Evolutionary conservation across 1,140 invertebrate species (phyloP), one percentile per base, ranked within the genome.

Genomic region (Akabosia matsudoensis): DNA sequence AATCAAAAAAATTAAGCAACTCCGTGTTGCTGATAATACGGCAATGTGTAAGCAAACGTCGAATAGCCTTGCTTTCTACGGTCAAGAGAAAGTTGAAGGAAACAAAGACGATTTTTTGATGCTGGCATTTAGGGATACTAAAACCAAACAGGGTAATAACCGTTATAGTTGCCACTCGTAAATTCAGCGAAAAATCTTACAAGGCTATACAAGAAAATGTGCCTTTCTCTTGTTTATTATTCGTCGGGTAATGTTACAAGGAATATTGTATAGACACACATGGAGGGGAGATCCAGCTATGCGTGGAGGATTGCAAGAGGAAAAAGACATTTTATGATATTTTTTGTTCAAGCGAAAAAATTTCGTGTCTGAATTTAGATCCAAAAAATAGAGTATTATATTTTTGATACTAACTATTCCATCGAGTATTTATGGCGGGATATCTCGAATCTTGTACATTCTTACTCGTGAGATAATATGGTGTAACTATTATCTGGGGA

Each of bases 161-260:
- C n/a, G 54, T 56, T 30, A 28, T 31, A 31, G 26, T 16, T 30
- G 61, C 31, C 61, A 67, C 3, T 67, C 61, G 30, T 67, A 67
- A n/a, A 67, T 67, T 67, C 61, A 67, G 61, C 28, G 30, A 67
- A 4, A n/a, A 67, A 67, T 30, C 24, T 30, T 67, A 30, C 26
- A 10, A n/a, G 28, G 7, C 7, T 45, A 45, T 45, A 45, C 18
- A 45, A n/a, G n/a, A n/a, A 45, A 45, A 18, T 45, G 18, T 45
- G 18, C 37, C 37, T 7, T 7, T n/a, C n/a, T 45, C 37, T 45
- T 45, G 18, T 45, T 31, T 67, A 31, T 28, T 67, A 67, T 67
- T 67, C 24, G 26, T 67, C 61, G 28, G 4, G 7, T 14, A 16
- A 24, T 14, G 7, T 61, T 61, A 45, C 37, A 24, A 22, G n/a